Conservation (phyloP, 2,888 invertebrate genomes). For the Caenorhabditis auriculariae region DNA sequence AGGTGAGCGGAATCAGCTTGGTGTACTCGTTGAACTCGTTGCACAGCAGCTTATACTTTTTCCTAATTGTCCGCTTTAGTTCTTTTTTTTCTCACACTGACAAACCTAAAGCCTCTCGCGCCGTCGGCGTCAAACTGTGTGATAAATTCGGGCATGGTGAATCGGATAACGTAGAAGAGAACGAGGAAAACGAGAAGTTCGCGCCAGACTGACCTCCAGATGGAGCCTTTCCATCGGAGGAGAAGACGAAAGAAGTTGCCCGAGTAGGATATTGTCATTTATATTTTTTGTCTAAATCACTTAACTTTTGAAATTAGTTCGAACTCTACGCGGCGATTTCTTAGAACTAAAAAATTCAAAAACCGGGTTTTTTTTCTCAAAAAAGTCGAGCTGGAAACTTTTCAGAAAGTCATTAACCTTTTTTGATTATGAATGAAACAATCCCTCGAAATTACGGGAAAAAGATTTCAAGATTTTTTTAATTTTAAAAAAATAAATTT, state of each 20-base stretch:
- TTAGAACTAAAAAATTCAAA: too few relatives aligned
- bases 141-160: constrained; percentile 30
- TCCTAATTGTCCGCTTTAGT: constrained; percentile 16
- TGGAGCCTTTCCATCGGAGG: constrained; percentile 50
- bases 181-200: constrained; percentile 40
- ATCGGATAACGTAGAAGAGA: constrained; percentile 39
- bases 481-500: too few relatives aligned
- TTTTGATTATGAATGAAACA: too few relatives aligned
- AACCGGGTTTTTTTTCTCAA: too few relatives aligned
- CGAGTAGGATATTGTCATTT: constrained; percentile 51
- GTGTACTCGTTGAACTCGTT: constrained; percentile 47
- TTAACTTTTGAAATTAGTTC: too few relatives aligned
- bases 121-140: constrained; percentile 27
- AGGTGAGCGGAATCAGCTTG: constrained; percentile 47
- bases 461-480: too few relatives aligned
- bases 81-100: constrained; percentile 1
- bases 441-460: too few relatives aligned
- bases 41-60: constrained; percentile 32
- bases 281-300: too few relatives aligned
- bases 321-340: too few relatives aligned
- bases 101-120: constrained; percentile 16
- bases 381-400: too few relatives aligned
- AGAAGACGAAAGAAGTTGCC: constrained; percentile 46
- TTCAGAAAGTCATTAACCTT: too few relatives aligned
- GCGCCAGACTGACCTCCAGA: constrained; percentile 45